Evolutionary conservation across 2,888 invertebrate genomes (phyloP), one percentile per base, ranked within the genome.

Genomic region (Oscheius onirici): DNA sequence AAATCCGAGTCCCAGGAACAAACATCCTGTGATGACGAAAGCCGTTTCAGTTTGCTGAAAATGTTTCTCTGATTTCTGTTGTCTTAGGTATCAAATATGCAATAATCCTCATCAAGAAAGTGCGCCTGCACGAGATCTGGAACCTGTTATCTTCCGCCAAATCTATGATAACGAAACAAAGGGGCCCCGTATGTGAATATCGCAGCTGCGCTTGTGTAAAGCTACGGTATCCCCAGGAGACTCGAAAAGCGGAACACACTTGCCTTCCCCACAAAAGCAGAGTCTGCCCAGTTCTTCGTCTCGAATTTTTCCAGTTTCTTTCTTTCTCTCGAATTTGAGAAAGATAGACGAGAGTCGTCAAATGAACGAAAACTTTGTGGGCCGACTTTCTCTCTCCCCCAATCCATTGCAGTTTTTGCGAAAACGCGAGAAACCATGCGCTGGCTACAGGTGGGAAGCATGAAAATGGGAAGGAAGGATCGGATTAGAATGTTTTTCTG

Each of bases 1-100:
- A 1, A 79, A 68, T 10, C 86, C 86, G 51, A 84, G 61, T 2
- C 79, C 81, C 6, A 86, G 72, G 69, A 86, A 84, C 1, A 83
- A 69, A 43, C 77, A 80, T n/a, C 86, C 86, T 17, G 84, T 78
- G 26, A 84, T 76, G 17, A 82, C 69, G 72, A 86, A 85, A 15
- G 80, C 74, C 5, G 74, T 71, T 57, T 85, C 75, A 24, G 70
- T 67, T 83, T 85, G 84, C 84, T 84, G 76, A 44, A 84, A 80
- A 68, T 15, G 3, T 3, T 17, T 17, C 20, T 52, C n/a, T 15
- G n/a, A 11, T 26, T 34, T 68, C 5, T 73, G 15, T 13, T 3
- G 46, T 46, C 20, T 13, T 11, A 8, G 43, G 43, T 43, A 43
- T 43, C 17, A 13, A 17, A 58, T 55, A 40, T 17, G 41, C 34